Conservation (phyloP, 2,888 invertebrate species). For the Clunio marinus region DNA sequence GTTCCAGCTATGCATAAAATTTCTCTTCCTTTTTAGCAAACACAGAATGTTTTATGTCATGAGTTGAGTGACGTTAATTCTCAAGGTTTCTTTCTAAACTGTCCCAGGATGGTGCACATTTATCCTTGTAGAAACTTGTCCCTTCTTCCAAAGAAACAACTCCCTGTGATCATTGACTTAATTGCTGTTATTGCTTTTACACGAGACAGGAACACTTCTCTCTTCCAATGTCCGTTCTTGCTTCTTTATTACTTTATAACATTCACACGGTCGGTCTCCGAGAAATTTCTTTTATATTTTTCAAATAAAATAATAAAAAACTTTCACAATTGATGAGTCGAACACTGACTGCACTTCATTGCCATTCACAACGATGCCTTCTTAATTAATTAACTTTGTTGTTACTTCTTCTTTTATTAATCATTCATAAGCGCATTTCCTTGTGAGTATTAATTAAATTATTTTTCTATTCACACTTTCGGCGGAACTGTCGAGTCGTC, state of each 20-base stretch:
- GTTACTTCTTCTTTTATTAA: neutral
- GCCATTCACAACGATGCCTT: constrained; percentile 9
- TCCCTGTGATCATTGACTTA: constrained; percentile 35
- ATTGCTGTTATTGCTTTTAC: constrained; percentile 31
- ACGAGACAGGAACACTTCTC: constrained; percentile 14
- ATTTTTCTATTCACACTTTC: constrained; percentile 22
- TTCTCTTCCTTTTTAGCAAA: neutral
- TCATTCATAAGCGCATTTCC: constrained; percentile 24
- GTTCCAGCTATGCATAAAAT: constrained; percentile 29
- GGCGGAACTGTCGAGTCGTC: neutral
- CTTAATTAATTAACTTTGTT: constrained; percentile 26
- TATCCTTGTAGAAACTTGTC: constrained; percentile 13
- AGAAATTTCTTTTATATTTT: neutral
- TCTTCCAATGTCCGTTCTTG: no score
- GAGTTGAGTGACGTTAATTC: neutral
- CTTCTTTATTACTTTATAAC: constrained; percentile 33
- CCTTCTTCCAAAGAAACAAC: neutral
- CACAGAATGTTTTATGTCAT: neutral
- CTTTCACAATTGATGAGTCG: constrained; percentile 6
- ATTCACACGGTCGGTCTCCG: constrained; percentile 26
- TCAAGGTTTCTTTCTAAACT: neutral
- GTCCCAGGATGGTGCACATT: neutral
- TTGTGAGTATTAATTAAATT: constrained; percentile 23
- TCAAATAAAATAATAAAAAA: no score
- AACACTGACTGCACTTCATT: neutral